Evolutionary conservation across 2,797 vertebrate genomes (phyloP).

Genomic region (Sphenodon punctatus): DNA sequence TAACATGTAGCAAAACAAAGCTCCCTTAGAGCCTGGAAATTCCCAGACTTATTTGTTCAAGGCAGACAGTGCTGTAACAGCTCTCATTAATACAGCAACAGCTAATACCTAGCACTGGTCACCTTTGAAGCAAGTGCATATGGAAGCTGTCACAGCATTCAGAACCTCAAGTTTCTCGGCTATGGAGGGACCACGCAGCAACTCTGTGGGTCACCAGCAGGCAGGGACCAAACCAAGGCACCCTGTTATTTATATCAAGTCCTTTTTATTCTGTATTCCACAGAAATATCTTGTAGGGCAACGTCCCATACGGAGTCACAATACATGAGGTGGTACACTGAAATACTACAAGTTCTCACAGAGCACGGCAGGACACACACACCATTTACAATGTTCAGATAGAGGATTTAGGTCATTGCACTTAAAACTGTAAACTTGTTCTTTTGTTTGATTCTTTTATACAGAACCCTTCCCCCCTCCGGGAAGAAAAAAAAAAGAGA

Average conservation of each 20-base stretch:
- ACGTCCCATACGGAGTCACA: conserved; percentile 90
- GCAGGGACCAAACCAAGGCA: conserved; percentile 2
- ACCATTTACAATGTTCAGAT: conserved; percentile 94
- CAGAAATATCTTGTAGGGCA: conserved; percentile 95
- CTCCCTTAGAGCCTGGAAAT: neutral
- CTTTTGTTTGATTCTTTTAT: conserved; percentile 70
- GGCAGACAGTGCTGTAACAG: neutral
- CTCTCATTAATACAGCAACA: neutral
- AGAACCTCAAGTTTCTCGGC: neutral
- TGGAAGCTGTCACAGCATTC: neutral
- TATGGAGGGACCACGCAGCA: neutral
- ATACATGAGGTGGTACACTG: conserved; percentile 95
- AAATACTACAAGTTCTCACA: conserved; percentile 95
- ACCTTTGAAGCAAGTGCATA: neutral
- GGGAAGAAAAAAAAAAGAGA: conserved; percentile 44
- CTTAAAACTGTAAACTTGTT: conserved; percentile 89
- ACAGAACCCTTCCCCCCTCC: conserved; percentile 70
- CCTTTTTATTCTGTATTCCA: conserved; percentile 90
- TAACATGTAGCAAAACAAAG: too few species aligned
- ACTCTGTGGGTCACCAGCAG: neutral
- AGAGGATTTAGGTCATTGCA: conserved; percentile 88
- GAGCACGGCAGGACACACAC: conserved; percentile 96
- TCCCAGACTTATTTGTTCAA: neutral
- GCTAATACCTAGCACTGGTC: neutral
- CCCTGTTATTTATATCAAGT: conserved; percentile 78